Evolutionary conservation across 2,113 vertebrate genomes (phyloP), one percentile per base, ranked within the genome.

Genomic region (Grallaria varia): DNA sequence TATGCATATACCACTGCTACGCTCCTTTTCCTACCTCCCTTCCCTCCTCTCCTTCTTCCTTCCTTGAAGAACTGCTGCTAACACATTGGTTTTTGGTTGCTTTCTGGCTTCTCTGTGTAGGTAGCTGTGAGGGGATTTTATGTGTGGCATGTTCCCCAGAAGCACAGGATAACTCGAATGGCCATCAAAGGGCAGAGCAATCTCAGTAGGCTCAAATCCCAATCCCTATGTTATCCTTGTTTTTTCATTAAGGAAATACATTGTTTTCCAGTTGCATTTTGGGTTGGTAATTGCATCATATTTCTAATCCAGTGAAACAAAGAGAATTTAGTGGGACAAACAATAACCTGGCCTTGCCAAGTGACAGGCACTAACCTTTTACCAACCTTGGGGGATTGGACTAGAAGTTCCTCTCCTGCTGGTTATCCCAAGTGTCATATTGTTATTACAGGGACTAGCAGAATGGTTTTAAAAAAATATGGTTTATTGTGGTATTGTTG

Each of bases 401-500:
- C 2, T 12, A 63, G 72, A 75, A 24, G 16, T 52, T 66, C 17
- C 2, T 66, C 10, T 73, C 22, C 28, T 4, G 0, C 6, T 35
- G 27, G 5, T 81, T 40, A 27, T 78, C n/a, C 44, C 3, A 72
- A 16, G 4, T 11, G 6, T 50, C 5, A 19, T 33, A n/a, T 22
- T 35, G 35, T 52, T 73, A 33, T 50, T 52, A 63, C 3, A 82
- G 13, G 2, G 8, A 62, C 25, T 45, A 50, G 5, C 5, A 75
- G 25, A 25, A 39, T 12, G 6, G 8, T 67, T 91, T 60, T 12
- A 81, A 91, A 33, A 33, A 15, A 75, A 45, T 2, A 12, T 9
- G 3, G 0, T 1, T 7, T 31, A 31, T 55, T 19, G 3, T 28
- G 4, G 4, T 28, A 4, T 4, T 33, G 13, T 6, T 35, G 10